These are phyloP conservation scores for Drosophila ananassae DNA, from an alignment of 1,140 invertebrate species.

Conservation along the genomic window DNA sequence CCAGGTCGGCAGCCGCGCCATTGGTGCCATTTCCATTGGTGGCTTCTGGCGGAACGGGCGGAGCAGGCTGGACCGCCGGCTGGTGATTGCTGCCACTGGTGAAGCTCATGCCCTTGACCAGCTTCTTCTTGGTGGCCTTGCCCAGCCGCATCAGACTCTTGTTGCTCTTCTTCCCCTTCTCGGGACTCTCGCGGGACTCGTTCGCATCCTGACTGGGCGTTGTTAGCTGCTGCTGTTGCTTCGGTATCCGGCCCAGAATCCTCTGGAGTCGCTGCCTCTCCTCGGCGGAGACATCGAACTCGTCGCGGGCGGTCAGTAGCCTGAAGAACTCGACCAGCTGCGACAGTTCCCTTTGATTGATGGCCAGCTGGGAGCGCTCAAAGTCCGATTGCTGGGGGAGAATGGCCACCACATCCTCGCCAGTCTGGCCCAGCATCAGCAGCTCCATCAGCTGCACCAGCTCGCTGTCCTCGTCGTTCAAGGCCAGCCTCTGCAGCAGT, in stretches of 20 bases:
- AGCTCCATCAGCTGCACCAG: conserved; percentile 90
- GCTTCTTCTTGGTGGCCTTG: conserved; percentile 78
- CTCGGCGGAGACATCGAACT: conserved; percentile 68
- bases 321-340: conserved; percentile 86
- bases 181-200: conserved; percentile 24
- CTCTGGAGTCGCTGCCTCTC: conserved; percentile 71
- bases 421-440: conserved; percentile 86
- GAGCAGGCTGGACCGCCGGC: background rate
- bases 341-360: conserved; percentile 88
- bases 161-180: conserved; percentile 60
- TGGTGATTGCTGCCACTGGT: conserved; percentile 30
- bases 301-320: conserved; percentile 56
- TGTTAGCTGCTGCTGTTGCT: conserved; percentile 19
- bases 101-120: conserved; percentile 80
- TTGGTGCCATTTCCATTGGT: conserved; percentile 16
- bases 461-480: conserved; percentile 92
- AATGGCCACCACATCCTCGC: conserved; percentile 86
- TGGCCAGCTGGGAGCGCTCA: conserved; percentile 87
- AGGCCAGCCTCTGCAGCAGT: conserved; percentile 95
- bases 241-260: conserved; percentile 66
- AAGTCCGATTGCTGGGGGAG: conserved; percentile 86
- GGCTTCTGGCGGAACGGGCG: conserved; percentile 23
- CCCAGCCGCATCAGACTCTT: conserved; percentile 72
- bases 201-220: background rate
- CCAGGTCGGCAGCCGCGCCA: conserved; percentile 32